phyloP scores from a whole-genome alignment of 2,888 invertebrate species.

The Sympetrum striolatum region DNA sequence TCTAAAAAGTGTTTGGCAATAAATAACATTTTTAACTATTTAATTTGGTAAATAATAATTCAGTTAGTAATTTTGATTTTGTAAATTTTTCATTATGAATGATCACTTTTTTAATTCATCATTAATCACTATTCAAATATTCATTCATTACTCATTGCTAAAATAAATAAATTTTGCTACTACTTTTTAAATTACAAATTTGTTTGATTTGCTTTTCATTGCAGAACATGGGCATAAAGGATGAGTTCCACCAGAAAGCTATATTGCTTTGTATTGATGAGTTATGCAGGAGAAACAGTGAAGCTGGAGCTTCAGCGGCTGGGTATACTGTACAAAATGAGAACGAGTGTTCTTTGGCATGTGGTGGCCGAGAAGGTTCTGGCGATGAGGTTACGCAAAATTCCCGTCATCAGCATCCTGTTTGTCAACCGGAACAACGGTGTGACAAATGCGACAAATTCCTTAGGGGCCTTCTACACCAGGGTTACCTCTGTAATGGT shows the following conservation, averaged over 20 bases:
- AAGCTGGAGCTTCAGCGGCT: conserved; percentile 51
- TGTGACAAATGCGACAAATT: conserved; percentile 78
- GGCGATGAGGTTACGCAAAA: conserved; percentile 49
- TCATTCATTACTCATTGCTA: no score
- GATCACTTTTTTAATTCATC: no score
- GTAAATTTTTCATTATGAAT: no score
- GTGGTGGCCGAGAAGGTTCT: conserved; percentile 12
- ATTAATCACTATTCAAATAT: no score
- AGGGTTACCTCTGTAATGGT: conserved; percentile 75
- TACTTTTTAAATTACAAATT: background rate
- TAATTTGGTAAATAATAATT: no score
- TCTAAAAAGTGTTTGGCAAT: no score
- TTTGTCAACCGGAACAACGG: conserved; percentile 70
- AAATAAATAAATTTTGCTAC: background rate
- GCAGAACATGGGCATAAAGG: conserved; percentile 77
- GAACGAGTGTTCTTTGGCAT: background rate
- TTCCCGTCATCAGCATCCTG: conserved; percentile 68
- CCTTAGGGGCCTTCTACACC: conserved; percentile 72
- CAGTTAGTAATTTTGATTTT: no score
- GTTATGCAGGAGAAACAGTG: conserved; percentile 59
- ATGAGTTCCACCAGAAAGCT: conserved; percentile 74
- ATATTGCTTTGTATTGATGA: conserved; percentile 74
- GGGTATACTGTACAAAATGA: conserved; percentile 48
- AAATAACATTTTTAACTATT: no score
- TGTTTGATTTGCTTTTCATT: conserved; percentile 52